phyloP scores from a whole-genome alignment of 1,140 invertebrate species.

The Drosophila navojoa region DNA sequence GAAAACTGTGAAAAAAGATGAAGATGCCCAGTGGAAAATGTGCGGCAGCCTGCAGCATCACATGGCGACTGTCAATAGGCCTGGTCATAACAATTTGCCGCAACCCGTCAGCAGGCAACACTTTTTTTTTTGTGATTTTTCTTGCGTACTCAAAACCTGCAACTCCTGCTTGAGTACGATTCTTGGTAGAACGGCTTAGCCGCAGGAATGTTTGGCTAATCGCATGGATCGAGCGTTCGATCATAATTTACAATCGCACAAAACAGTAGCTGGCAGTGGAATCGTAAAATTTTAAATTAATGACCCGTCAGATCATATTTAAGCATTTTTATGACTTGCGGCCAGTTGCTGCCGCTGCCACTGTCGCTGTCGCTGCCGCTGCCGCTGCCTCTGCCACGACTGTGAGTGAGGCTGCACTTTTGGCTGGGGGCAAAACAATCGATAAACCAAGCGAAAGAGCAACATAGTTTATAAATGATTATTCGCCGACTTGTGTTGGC shows the following conservation, averaged over 20 bases:
- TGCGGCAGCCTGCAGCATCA: conserved; percentile 59
- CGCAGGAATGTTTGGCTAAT: conserved; percentile 43
- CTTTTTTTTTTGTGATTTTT: conserved; percentile 3
- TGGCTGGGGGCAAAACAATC: conserved; percentile 22
- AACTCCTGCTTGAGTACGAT: background rate
- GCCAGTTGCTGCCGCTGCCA: conserved; percentile 5
- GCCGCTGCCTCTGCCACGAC: background rate
- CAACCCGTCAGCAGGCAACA: conserved; percentile 40
- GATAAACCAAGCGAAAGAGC: conserved; percentile 24
- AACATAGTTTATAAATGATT: conserved; percentile 39
- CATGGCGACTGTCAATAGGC: conserved; percentile 53
- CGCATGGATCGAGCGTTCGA: conserved; percentile 32
- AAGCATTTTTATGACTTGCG: conserved; percentile 71
- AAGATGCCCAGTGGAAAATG: conserved; percentile 12
- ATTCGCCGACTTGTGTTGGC: conserved; percentile 28
- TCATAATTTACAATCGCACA: conserved; percentile 79
- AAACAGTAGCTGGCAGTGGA: conserved; percentile 76
- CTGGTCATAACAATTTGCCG: conserved; percentile 70
- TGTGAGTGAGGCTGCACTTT: conserved; percentile 24
- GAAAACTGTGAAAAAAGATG: background rate
- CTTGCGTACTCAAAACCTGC: conserved; percentile 48
- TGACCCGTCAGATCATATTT: conserved; percentile 82
- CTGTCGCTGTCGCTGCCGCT: background rate
- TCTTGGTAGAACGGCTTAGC: conserved; percentile 16
- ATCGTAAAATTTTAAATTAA: conserved; percentile 82